Conservation (phyloP, 2,113 vertebrate genomes). For the Passerina amoena region DNA sequence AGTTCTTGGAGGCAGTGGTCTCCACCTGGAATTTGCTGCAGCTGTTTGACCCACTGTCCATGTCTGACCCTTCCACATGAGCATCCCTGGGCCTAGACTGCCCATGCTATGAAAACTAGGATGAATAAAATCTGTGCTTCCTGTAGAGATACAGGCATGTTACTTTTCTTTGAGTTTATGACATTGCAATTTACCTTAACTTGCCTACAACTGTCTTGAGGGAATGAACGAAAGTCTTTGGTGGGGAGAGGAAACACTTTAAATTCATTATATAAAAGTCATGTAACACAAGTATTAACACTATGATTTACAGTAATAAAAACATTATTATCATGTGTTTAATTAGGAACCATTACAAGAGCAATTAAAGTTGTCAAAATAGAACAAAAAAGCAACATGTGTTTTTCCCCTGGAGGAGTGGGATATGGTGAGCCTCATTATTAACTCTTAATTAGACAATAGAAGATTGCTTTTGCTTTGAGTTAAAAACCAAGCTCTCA, state of each 20-base stretch:
- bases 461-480: not conserved
- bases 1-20: not conserved
- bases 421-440: not conserved
- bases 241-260: not conserved
- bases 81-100: not conserved
- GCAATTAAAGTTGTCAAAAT: slow-evolving; percentile 35
- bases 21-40: not conserved
- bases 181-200: not conserved
- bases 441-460: not conserved
- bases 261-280: not conserved
- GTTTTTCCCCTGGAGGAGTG: not conserved
- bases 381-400: not conserved
- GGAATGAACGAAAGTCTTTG: not conserved
- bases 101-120: not conserved
- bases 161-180: not conserved
- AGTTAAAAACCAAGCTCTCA: not conserved
- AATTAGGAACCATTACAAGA: slow-evolving; percentile 18
- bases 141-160: not conserved
- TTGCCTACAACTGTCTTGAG: not conserved
- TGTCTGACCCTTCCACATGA: not conserved
- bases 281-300: not conserved
- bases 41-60: not conserved
- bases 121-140: not conserved
- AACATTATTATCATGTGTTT: not conserved
- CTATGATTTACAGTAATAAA: slow-evolving; percentile 26